Base-by-base conservation (phyloP, 2,888 invertebrate genomes). In the Pediacus dermestoides region DNA sequence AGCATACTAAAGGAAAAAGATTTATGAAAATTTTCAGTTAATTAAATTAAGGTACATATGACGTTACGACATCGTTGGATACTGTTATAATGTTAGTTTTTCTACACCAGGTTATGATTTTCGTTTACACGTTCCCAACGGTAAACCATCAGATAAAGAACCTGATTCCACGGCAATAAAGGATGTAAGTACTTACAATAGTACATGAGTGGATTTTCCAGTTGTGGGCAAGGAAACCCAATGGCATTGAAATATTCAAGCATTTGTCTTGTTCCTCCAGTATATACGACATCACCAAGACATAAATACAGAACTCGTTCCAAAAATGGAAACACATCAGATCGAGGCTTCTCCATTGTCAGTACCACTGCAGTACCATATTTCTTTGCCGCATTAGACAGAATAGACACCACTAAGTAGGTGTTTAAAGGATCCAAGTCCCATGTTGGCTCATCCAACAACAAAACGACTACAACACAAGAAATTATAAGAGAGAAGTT, bases 131-230 rank as follows among this genome's bases (percentile, higher is more conserved):
- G n/a, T n/a, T n/a, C n/a, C n/a, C n/a, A n/a, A n/a, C n/a, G n/a
- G n/a, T n/a, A n/a, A n/a, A n/a, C n/a, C n/a, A n/a, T n/a, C n/a
- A n/a, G n/a, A n/a, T n/a, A n/a, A n/a, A n/a, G n/a, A n/a, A n/a
- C n/a, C n/a, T n/a, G n/a, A n/a, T n/a, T 9, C 10, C 9, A 7
- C 4, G 8, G 4, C 10, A 6, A 4, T 26, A n/a, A 25, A 4
- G 10, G 21, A 23, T 36, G 18, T 12, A 26, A 33, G 30, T 37
- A 78, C 88, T 81, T 72, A 92, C 92, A 73, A 64, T 95, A 97
- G 69, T 94, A 96, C 88, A 95, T 95, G n/a, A 96, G 74, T 0
- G 96, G 96, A 69, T 97, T 97, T 64, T 96, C 96, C 31, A 94
- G 73, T 63, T 93, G 90, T 0, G 96, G 96, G 67, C 96, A 97